Conservation (phyloP, 2,797 vertebrate genomes). For the Coccyzus lansbergi region DNA sequence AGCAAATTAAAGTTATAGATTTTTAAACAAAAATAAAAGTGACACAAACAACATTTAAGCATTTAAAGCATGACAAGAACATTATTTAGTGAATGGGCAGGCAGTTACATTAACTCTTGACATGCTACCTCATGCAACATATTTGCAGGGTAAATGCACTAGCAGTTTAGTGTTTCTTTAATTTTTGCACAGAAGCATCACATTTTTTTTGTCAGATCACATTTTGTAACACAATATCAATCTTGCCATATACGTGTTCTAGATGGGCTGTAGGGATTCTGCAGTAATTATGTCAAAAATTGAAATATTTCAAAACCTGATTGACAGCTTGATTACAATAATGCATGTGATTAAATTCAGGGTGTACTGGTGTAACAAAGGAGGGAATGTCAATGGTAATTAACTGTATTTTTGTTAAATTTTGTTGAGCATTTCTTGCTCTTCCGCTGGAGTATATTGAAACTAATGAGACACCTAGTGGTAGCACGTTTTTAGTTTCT, state of each 20-base stretch:
- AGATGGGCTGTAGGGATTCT: conserved; percentile 68
- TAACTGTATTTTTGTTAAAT: conserved; percentile 75
- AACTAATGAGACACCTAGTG: conserved; percentile 65
- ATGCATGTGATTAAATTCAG: conserved; percentile 74
- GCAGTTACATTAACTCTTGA: conserved; percentile 20
- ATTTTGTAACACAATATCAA: conserved; percentile 73
- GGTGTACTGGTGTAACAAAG: conserved; percentile 63
- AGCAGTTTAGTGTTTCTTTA: conserved; percentile 36
- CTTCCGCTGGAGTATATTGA: conserved; percentile 6
- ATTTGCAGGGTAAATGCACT: conserved; percentile 35
- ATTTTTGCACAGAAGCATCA: conserved; percentile 52
- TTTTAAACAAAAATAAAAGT: conserved; percentile 38
- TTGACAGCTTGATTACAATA: conserved; percentile 81
- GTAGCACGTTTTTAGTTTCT: not conserved
- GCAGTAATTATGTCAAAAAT: conserved; percentile 79
- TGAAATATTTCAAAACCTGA: conserved; percentile 77
- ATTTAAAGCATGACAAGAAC: not conserved
- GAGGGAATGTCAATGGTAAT: conserved; percentile 72
- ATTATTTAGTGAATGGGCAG: not conserved
- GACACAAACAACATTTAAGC: not conserved
- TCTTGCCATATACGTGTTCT: conserved; percentile 71
- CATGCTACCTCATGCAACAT: not conserved
- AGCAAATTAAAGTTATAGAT: conserved; percentile 19
- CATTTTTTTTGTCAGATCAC: conserved; percentile 65
- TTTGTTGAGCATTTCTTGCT: conserved; percentile 69